phyloP scores from a whole-genome alignment of 2,113 vertebrate genomes.

The Embiotoca jacksoni region DNA sequence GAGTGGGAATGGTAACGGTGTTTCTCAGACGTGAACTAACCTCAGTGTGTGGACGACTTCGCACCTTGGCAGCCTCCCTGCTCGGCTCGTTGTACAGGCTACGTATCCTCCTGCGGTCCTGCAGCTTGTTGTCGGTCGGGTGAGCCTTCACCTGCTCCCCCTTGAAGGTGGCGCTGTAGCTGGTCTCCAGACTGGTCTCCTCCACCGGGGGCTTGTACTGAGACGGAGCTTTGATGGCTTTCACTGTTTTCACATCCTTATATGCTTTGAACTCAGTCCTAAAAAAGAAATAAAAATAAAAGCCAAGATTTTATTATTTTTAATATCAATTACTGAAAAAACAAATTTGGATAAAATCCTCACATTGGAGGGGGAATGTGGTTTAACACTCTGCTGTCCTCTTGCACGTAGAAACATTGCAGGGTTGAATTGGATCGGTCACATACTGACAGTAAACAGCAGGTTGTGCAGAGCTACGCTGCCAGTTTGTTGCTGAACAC shows the following conservation, averaged over 20 bases:
- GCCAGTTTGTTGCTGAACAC: not conserved
- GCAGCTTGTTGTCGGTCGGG: conserved; percentile 90
- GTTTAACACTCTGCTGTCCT: not conserved
- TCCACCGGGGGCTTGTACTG: conserved; percentile 91
- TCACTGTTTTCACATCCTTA: conserved; percentile 92
- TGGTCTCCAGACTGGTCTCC: conserved; percentile 92
- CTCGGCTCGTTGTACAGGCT: conserved; percentile 94
- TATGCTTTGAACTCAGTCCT: conserved; percentile 97
- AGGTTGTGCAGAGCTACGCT: not conserved
- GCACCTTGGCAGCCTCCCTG: conserved; percentile 93
- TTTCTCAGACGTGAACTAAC: not conserved
- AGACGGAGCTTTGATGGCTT: conserved; percentile 89
- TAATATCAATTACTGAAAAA: no score
- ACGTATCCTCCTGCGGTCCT: conserved; percentile 95
- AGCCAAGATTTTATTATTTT: not conserved
- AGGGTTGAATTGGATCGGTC: not conserved
- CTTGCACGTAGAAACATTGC: not conserved
- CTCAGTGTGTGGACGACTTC: conserved; percentile 27
- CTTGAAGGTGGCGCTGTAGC: conserved; percentile 95
- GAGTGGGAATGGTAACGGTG: not conserved
- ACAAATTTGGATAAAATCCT: no score
- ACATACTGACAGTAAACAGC: not conserved
- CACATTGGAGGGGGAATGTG: no score
- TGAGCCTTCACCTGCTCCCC: conserved; percentile 89
- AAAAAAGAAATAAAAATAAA: conserved; percentile 7